Conservation (phyloP, 2,797 vertebrate genomes). For the Chaetophractus vellerosus region DNA sequence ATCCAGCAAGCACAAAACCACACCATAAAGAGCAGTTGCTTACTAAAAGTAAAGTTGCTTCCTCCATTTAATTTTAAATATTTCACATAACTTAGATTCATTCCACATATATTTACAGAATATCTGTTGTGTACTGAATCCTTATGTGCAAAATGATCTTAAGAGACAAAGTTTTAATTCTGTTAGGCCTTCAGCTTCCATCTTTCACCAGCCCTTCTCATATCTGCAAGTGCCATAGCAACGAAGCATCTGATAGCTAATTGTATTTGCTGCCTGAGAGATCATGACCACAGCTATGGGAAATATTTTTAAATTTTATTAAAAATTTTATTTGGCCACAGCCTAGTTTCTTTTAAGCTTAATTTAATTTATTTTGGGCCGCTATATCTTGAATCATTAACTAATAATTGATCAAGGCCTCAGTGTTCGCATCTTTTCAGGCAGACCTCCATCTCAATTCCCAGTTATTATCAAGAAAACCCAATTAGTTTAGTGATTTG, state of each 20-base stretch:
- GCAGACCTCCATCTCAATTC: neutral
- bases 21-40: neutral
- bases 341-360: slow-evolving; percentile 61
- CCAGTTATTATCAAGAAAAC: neutral
- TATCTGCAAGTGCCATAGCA: slow-evolving; percentile 46
- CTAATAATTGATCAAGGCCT: slow-evolving; percentile 49
- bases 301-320: slow-evolving; percentile 67
- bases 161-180: slow-evolving; percentile 12
- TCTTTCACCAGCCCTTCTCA: neutral
- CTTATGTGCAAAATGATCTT: slow-evolving; percentile 44
- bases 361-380: slow-evolving; percentile 27
- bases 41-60: neutral
- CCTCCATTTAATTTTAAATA: slow-evolving; percentile 59
- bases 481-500: neutral
- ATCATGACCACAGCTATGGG: slow-evolving; percentile 5
- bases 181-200: neutral
- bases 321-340: slow-evolving; percentile 52
- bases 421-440: slow-evolving; percentile 23
- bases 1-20: slow-evolving; percentile 20
- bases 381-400: slow-evolving; percentile 8
- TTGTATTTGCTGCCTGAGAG: slow-evolving; percentile 30
- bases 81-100: slow-evolving; percentile 45
- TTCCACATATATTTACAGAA: slow-evolving; percentile 14
- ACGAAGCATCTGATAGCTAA: neutral
- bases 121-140: neutral